A percentile compares a stretch with the other conserved stretches of the same genome.
These are phyloP conservation scores for Ptychoptera albimana DNA, from an alignment of 2,888 invertebrate species.

Conservation along the genomic window DNA sequence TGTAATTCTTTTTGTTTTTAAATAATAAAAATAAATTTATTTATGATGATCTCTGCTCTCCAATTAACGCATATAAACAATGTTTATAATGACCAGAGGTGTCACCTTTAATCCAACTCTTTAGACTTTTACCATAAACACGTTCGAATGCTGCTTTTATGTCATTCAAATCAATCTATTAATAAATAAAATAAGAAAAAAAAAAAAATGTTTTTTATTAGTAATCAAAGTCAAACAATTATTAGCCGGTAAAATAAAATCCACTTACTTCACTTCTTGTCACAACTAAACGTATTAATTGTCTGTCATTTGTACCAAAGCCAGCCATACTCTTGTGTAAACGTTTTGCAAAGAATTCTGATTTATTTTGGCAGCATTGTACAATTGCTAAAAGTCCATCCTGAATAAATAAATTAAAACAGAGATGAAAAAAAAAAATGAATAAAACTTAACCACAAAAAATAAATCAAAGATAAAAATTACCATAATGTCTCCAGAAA, in stretches of 20 bases:
- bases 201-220: background rate
- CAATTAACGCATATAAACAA: slow-evolving; percentile 56
- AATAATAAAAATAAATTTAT: background rate
- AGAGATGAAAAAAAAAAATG: background rate
- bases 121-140: slow-evolving; percentile 58
- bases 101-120: slow-evolving; percentile 67
- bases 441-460: background rate
- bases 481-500: slow-evolving; percentile 52
- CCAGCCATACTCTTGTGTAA: slow-evolving; percentile 82
- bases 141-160: slow-evolving; percentile 64
- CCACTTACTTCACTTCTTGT: slow-evolving; percentile 49
- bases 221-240: too few species aligned
- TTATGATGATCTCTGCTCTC: slow-evolving; percentile 17
- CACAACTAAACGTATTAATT: slow-evolving; percentile 69
- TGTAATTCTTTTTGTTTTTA: background rate
- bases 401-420: slow-evolving; percentile 31
- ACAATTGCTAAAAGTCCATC: slow-evolving; percentile 68
- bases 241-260: too few species aligned
- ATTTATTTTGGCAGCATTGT: slow-evolving; percentile 61
- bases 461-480: background rate
- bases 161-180: slow-evolving; percentile 60
- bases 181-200: background rate
- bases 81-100: slow-evolving; percentile 79
- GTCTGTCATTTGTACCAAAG: slow-evolving; percentile 72
- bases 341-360: slow-evolving; percentile 72